These are phyloP conservation scores for Haemorhous mexicanus DNA, from an alignment of 2,113 vertebrate species.

Conservation along the genomic window DNA sequence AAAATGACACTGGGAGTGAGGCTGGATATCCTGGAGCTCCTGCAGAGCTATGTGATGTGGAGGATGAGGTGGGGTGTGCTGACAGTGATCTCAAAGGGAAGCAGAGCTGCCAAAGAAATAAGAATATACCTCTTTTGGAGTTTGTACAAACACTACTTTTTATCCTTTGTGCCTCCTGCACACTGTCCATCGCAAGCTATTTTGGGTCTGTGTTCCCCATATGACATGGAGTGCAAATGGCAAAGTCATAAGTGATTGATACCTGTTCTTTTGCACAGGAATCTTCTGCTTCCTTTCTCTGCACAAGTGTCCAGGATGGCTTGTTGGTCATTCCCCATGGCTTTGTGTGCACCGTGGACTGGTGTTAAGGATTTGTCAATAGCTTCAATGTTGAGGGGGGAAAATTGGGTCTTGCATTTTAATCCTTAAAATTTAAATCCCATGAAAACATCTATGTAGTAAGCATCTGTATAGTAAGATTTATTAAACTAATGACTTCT, in stretches of 20 bases:
- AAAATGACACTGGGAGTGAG: rapidly evolving
- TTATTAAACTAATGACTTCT: neutral
- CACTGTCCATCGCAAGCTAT: neutral
- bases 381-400: neutral
- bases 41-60: neutral
- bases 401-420: neutral
- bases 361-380: neutral
- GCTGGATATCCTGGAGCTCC: neutral
- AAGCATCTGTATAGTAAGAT: neutral
- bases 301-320: neutral
- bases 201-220: neutral
- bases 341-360: neutral
- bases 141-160: neutral
- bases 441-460: neutral
- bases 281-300: neutral
- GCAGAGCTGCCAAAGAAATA: neutral
- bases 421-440: neutral
- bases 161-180: neutral
- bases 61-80: neutral
- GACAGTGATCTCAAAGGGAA: neutral
- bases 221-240: neutral
- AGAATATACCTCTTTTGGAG: neutral
- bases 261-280: neutral
- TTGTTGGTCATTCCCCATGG: neutral
- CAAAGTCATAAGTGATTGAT: neutral